A percentile compares a stretch with the other conserved stretches of the same genome.
phyloP scores from a whole-genome alignment of 2,113 vertebrate genomes.

The Upupa epops region DNA sequence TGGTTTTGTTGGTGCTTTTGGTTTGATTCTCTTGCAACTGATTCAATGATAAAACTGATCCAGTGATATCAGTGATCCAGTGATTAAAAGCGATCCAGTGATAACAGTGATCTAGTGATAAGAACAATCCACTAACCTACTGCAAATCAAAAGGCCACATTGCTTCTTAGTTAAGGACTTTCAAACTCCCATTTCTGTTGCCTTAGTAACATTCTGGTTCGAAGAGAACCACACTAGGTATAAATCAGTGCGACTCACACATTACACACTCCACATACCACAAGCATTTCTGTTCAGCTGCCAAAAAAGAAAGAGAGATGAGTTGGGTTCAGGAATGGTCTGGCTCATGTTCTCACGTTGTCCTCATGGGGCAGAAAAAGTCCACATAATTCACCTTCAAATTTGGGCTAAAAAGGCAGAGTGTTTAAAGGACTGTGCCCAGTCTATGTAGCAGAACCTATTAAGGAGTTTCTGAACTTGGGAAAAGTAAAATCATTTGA shows the following conservation, averaged over 20 bases:
- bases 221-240: conserved; percentile 5
- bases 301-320: conserved; percentile 14
- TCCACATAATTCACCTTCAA: not conserved
- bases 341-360: not conserved
- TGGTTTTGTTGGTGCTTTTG: not conserved
- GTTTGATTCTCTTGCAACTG: not conserved
- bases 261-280: not conserved
- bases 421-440: not conserved
- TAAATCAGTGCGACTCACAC: conserved; percentile 21
- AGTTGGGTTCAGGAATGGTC: not conserved
- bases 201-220: not conserved
- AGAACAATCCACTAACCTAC: not conserved
- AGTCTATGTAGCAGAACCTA: not conserved
- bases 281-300: not conserved
- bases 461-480: not conserved
- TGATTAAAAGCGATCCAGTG: not conserved
- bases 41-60: not conserved
- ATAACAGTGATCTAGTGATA: not conserved
- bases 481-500: not conserved
- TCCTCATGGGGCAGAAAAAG: conserved; percentile 26
- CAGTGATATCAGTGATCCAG: not conserved
- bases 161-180: not conserved
- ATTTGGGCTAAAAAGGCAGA: not conserved
- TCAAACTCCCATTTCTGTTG: not conserved
- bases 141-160: not conserved